phyloP scores from a whole-genome alignment of 2,113 vertebrate genomes.

The Accipiter virgatus region DNA sequence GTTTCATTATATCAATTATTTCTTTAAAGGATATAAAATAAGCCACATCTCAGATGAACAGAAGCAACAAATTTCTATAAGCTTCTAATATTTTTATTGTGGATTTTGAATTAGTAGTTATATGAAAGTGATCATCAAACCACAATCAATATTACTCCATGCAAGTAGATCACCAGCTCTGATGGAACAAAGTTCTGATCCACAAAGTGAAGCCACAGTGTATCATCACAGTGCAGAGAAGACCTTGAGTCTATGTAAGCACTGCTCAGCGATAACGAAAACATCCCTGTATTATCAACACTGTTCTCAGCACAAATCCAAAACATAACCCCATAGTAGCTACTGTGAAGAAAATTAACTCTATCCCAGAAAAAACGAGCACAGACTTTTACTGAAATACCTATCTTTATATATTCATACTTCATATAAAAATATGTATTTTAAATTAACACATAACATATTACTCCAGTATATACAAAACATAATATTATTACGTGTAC shows the following conservation, averaged over 20 bases:
- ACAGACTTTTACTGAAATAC: not conserved
- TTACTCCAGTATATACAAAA: not conserved
- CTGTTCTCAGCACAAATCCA: no score
- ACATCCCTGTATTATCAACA: no score
- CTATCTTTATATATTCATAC: not conserved
- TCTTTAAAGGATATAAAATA: not conserved
- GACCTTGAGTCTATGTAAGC: no score
- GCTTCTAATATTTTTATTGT: not conserved
- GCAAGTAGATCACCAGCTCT: not conserved
- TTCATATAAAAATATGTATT: not conserved
- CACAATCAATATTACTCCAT: not conserved
- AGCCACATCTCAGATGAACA: not conserved
- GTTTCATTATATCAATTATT: not conserved
- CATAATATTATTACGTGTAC: accelerated
- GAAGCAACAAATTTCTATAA: not conserved
- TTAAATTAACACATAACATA: not conserved
- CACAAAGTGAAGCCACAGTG: not conserved
- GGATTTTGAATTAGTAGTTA: not conserved
- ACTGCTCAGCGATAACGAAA: no score
- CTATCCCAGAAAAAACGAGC: no score
- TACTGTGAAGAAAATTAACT: no score
- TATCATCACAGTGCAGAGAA: no score
- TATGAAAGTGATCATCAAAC: not conserved
- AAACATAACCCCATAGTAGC: no score
- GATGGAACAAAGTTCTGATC: not conserved